Percentiles rank a stretch among this genome's conserved stretches.
Evolutionary conservation across 1,140 invertebrate genomes (phyloP).

Genomic region (Megathymus violae): DNA sequence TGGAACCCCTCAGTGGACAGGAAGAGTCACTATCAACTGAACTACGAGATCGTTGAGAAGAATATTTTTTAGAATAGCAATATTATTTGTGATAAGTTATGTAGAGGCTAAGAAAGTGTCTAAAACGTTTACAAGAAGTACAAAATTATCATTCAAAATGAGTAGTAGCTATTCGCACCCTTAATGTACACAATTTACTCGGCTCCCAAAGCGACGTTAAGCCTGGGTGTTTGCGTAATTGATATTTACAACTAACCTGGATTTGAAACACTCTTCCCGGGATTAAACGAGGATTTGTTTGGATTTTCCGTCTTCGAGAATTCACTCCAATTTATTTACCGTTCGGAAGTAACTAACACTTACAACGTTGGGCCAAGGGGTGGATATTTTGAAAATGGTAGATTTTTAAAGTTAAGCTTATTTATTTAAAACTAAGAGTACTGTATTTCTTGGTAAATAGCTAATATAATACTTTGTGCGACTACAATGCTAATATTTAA

Average conservation of each 20-base stretch:
- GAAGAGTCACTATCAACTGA: too few species aligned
- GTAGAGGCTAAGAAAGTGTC: too few species aligned
- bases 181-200: conserved; percentile 54
- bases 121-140: conserved; percentile 16
- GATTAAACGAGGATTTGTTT: conserved; percentile 74
- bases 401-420: not conserved
- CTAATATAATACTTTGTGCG: too few species aligned
- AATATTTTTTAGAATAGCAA: too few species aligned
- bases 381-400: not conserved
- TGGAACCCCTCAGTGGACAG: too few species aligned
- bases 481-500: too few species aligned
- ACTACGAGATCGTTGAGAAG: too few species aligned
- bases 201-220: conserved; percentile 59
- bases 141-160: conserved; percentile 30
- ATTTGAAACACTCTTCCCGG: conserved; percentile 67
- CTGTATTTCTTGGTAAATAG: too few species aligned
- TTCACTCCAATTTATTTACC: conserved; percentile 75
- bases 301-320: conserved; percentile 65
- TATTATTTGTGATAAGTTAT: too few species aligned
- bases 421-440: not conserved
- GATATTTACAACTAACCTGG: conserved; percentile 82
- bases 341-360: conserved; percentile 33
- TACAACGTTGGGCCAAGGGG: conserved; percentile 5
- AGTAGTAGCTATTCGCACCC: conserved; percentile 46
- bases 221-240: conserved; percentile 77